Base-by-base conservation (phyloP, 1,140 invertebrate species). In the Cydia amplana region DNA sequence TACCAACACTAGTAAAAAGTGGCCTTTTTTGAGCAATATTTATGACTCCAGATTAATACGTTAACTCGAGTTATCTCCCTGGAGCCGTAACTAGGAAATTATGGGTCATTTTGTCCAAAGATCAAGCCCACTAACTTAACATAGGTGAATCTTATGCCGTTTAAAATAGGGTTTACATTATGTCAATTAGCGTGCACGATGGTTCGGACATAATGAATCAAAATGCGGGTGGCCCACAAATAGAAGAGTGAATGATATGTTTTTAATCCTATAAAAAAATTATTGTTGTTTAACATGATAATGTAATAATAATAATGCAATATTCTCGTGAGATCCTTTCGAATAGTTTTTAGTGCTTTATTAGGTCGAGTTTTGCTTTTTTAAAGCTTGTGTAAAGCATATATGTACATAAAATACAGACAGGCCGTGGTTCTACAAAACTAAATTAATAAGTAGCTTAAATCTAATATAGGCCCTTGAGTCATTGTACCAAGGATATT, bases 11-110 rank as follows among this genome's bases (percentile, higher is more conserved):
- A 40, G 36, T 40, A 40, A 67, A 74, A n/a, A 77, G 20, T 73
- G 46, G 25, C 76, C 73, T 77, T 81, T 84, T 84, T 82, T 75
- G 18, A 77, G 74, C 75, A 75, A 82, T 83, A 88, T 88, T 88
- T 87, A 90, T 85, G 82, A 74, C 78, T 76, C 72, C 77, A 86
- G 82, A 92, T 90, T 88, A 89, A 87, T 90, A 87, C 81, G 86
- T 87, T 84, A 85, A 75, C 70, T 65, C 72, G 73, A 79, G 79
- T 83, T 86, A 88, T 86, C 84, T 86, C 80, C 79, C 78, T 64
- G 63, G 77, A 81, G 82, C 82, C 75, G 84, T 85, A 91, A 90
- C 88, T 87, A 91, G 88, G 82, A 79, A 88, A 92, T 92, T 91
- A 90, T 83, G 83, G 87, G 86, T 88, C 82, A 90, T 90, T 90